These are phyloP conservation scores for Peromyscus eremicus DNA, from an alignment of 2,797 vertebrate species.

Conservation along the genomic window DNA sequence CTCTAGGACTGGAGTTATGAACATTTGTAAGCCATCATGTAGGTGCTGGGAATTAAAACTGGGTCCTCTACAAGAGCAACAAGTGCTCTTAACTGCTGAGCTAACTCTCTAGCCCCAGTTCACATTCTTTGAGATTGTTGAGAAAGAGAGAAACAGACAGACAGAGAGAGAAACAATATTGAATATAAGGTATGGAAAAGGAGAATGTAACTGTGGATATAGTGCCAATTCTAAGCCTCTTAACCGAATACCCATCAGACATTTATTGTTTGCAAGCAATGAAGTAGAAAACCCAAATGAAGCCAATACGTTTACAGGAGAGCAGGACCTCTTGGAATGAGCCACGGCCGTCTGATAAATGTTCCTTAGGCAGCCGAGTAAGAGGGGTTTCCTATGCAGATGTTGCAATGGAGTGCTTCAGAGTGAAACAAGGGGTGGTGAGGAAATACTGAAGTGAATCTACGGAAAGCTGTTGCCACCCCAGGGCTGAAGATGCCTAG, in stretches of 20 bases:
- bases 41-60: not conserved
- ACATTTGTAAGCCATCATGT: not conserved
- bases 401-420: not conserved
- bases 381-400: not conserved
- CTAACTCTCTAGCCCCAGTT: not conserved
- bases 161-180: not conserved
- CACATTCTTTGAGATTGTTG: not conserved
- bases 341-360: not conserved
- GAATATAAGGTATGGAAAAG: not conserved
- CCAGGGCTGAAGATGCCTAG: not conserved
- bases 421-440: not conserved
- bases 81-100: not conserved
- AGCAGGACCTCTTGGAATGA: not conserved
- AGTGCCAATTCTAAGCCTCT: not conserved
- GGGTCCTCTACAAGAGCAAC: not conserved
- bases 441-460: not conserved
- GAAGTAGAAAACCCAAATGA: not conserved
- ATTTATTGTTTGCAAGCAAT: not conserved
- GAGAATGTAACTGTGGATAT: not conserved
- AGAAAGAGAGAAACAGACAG: not conserved
- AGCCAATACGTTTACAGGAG: constrained; percentile 19
- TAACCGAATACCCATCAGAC: not conserved
- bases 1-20: not conserved
- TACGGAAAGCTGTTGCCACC: not conserved
- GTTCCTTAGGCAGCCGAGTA: not conserved